Base-by-base conservation (phyloP, 2,113 vertebrate genomes). In the Murina feae region DNA sequence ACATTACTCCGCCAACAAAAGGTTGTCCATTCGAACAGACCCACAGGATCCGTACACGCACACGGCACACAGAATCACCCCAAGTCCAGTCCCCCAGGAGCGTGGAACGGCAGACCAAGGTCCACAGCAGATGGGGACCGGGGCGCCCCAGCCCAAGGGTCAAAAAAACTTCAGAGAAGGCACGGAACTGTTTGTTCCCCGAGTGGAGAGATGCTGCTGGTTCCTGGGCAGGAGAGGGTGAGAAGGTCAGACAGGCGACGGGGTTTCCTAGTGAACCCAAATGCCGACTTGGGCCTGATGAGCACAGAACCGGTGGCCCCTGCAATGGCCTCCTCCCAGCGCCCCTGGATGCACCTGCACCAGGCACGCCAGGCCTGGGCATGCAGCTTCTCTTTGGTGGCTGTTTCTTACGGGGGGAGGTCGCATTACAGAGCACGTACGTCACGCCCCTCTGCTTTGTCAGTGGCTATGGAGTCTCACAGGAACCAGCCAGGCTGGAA, bases 1-100 rank as follows among this genome's bases (percentile, higher is more conserved):
- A 95, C 93, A 93, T 94, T 25, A 92, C 95, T 80, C 92, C 5
- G 13, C 85, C 17, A 13, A 95, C 90, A 74, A 95, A 95, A 88
- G 96, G 93, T 37, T 20, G 37, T 63, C 93, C 86, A 93, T 95
- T 94, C 95, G 86, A 79, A 90, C 55, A 47, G 17, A 80, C 53
- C 39, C 42, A 1, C 81, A 35, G 90, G 49, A 81, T 69, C 81
- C 65, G 72, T 5, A 66, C 0, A 72, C 49, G 32, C 82, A 35
- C 91, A 44, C 0, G 51, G 83, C 16, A 6, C 37, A 0, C 96
- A 44, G 76, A 30, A 12, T 12, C 0, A 37, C 63, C 49, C 17
- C 10, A 1, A 25, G n/a, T 10, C 65, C 86, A 4, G 2, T 1
- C 30, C 32, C 28, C 32, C 37, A 4, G 25, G 13, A 16, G 75